Percentiles rank a stretch among this genome's conserved stretches.
These are phyloP conservation scores for Acipenser ruthenus DNA, from an alignment of 2,797 vertebrate genomes.

Conservation along the genomic window DNA sequence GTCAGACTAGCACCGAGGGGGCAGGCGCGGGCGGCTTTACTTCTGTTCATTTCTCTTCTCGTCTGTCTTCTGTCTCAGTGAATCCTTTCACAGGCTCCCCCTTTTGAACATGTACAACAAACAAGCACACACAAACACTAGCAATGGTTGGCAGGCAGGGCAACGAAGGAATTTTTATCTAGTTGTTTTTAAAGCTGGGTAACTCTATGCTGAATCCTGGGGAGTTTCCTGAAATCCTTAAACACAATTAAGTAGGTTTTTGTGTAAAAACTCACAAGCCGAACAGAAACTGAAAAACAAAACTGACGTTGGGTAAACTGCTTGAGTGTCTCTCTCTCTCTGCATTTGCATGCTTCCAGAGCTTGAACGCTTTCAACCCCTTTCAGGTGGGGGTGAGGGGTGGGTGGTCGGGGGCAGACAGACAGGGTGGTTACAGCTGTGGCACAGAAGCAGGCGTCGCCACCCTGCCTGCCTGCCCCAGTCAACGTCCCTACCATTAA, in stretches of 20 bases:
- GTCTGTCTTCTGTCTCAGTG: not conserved
- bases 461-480: no score
- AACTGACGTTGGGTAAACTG: no score
- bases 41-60: not conserved
- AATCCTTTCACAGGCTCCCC: not conserved
- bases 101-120: not conserved
- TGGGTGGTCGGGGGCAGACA: no score
- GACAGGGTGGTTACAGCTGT: no score
- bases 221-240: not conserved
- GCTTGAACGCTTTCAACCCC: not conserved
- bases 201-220: no score
- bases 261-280: no score
- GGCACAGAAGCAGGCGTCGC: no score
- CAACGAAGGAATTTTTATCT: not conserved
- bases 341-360: not conserved
- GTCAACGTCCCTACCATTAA: no score
- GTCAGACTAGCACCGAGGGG: constrained; percentile 68
- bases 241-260: not conserved
- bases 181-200: no score
- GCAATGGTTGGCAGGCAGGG: not conserved
- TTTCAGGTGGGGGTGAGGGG: no score
- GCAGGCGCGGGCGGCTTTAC: not conserved
- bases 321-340: not conserved
- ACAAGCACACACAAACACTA: not conserved
- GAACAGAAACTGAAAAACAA: no score